Base-by-base conservation (phyloP, 2,797 vertebrate species). In the Bovichtus variegatus region DNA sequence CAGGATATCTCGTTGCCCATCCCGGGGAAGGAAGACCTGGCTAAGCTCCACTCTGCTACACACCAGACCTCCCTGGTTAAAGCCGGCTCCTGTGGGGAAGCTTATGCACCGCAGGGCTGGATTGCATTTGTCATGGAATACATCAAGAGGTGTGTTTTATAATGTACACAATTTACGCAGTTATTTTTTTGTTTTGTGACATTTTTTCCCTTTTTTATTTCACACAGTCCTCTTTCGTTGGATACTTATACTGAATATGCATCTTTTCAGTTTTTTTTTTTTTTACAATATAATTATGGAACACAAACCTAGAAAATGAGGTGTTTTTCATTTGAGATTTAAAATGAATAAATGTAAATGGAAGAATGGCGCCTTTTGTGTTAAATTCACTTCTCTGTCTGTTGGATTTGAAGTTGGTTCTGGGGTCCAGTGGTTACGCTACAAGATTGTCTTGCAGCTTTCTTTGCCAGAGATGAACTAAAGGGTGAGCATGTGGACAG, bases 1-100 rank as follows among this genome's bases (percentile, higher is more conserved):
- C 98, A 99, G 94, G 98, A 99, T 93, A 97, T 99, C 81, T 99
- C 98, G 36, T 93, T 99, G 92, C 98, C 98, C 78, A 99, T 99
- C 91, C 98, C 98, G 5, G 98, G 98, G 68, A 99, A 99, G 90
- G 98, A 99, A 91, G 98, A 99, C 91, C 95, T 99, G 85, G 98
- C 98, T 76, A 99, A 98, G 91, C 96, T 99, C 70, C 98, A 99
- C 92, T 99, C 98, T 3, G 95, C 97, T 41, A 97, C 95, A 80
- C 98, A 99, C 90, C 98, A 98, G 93, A 98, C 96, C 3, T 96
- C 97, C 63, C 86, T 99, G 80, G 95, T 99, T 66, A 99, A 99
- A 91, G 96, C 97, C 19, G 97, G 98, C 54, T 98, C 98, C 1
- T 99, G 98, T 72, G 97, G 98, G 15, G 98, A 99, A 90, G 97